Percentiles rank a stretch among this genome's conserved stretches.
Evolutionary conservation across 92 coral and sea anemone genomes (phyloP).

Genomic region (Nematostella vectensis): DNA sequence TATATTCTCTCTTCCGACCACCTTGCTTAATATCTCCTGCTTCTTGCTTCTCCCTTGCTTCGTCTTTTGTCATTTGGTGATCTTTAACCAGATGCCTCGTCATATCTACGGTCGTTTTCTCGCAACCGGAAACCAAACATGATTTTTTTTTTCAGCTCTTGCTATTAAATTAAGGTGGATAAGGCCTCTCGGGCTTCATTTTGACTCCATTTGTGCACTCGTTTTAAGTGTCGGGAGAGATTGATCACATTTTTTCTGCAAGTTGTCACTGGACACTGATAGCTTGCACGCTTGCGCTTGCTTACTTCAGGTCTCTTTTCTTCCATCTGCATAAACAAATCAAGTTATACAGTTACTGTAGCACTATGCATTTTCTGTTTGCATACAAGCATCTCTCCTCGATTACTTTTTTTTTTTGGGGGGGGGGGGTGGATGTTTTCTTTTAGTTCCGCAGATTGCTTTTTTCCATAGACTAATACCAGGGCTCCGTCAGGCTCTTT

Average conservation of each 20-base stretch:
- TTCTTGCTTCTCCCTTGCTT: slow-evolving; percentile 1
- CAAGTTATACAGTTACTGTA: too few species aligned
- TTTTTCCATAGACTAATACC: too few species aligned
- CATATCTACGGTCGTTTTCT: slow-evolving; percentile 2
- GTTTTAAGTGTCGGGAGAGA: slow-evolving; percentile 6
- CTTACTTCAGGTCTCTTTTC: too few species aligned
- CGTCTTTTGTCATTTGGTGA: slow-evolving; percentile 6
- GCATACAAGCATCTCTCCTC: too few species aligned
- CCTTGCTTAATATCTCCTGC: background rate
- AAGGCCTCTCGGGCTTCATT: background rate
- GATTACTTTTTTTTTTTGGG: too few species aligned
- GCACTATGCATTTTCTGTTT: too few species aligned
- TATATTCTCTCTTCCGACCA: background rate
- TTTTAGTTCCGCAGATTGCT: too few species aligned
- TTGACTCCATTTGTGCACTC: slow-evolving; percentile 4
- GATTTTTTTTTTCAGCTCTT: background rate
- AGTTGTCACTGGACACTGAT: slow-evolving; percentile 2
- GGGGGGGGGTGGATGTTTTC: too few species aligned
- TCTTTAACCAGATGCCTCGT: background rate
- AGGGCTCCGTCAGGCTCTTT: too few species aligned
- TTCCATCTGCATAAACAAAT: too few species aligned
- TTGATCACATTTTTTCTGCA: background rate
- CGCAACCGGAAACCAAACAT: background rate
- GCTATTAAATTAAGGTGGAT: slow-evolving; percentile 3
- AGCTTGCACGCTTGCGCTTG: slow-evolving; percentile 2